phyloP scores from a whole-genome alignment of 2,113 vertebrate species.

The Neofelis nebulosa region DNA sequence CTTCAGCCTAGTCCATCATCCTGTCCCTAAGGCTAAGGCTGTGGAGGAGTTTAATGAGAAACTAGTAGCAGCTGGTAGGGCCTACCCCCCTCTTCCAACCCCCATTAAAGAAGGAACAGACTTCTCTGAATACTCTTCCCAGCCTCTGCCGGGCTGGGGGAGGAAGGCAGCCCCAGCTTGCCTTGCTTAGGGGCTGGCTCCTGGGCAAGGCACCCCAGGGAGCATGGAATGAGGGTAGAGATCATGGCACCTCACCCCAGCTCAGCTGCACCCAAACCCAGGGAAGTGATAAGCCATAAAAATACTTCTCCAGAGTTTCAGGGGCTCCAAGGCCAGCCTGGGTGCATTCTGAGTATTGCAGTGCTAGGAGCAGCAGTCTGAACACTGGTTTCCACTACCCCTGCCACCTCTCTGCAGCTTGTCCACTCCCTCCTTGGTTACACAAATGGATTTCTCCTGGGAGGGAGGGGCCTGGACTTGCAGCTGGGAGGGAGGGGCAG shows the following conservation, averaged over 20 bases:
- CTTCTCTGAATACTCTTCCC: slow-evolving; percentile 16
- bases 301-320: slow-evolving; percentile 14
- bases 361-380: neutral
- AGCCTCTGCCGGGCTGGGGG: neutral
- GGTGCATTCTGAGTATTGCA: neutral
- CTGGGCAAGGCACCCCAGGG: neutral
- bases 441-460: slow-evolving; percentile 77
- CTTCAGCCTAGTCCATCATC: slow-evolving; percentile 47
- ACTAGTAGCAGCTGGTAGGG: slow-evolving; percentile 42
- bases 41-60: slow-evolving; percentile 40
- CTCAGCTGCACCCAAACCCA: neutral
- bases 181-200: neutral
- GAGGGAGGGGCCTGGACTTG: slow-evolving; percentile 67
- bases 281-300: neutral
- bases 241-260: slow-evolving; percentile 36
- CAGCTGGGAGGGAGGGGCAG: slow-evolving; percentile 65
- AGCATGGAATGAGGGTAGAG: neutral
- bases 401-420: slow-evolving; percentile 66
- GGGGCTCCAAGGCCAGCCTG: neutral
- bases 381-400: slow-evolving; percentile 46
- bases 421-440: slow-evolving; percentile 67
- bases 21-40: slow-evolving; percentile 34
- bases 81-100: neutral
- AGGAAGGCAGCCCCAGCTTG: neutral
- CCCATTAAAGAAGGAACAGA: neutral